A percentile compares a stretch with the other conserved stretches of the same genome.
phyloP scores from a whole-genome alignment of 2,888 invertebrate species.

The Drosophila imparisetae region DNA sequence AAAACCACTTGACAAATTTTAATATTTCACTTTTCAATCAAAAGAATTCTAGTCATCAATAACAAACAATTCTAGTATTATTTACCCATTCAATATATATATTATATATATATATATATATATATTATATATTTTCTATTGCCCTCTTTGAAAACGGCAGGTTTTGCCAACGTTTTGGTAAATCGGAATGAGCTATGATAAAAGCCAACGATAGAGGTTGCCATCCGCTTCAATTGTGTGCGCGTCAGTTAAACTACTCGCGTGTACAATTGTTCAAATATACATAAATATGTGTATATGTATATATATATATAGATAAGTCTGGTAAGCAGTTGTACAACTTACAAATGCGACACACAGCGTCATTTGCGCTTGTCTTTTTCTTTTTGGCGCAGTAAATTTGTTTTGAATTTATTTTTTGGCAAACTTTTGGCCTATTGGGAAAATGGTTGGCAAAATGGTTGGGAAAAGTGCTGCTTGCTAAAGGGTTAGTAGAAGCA shows the following conservation, averaged over 20 bases:
- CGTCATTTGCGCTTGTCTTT: slow-evolving; percentile 38
- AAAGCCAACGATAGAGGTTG: slow-evolving; percentile 11
- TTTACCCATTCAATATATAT: background rate
- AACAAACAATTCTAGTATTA: background rate
- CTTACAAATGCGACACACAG: slow-evolving; percentile 26
- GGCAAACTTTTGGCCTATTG: slow-evolving; percentile 61
- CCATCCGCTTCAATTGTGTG: slow-evolving; percentile 48
- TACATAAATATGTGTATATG: slow-evolving; percentile 2
- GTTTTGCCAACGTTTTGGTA: background rate
- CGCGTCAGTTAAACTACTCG: slow-evolving; percentile 42
- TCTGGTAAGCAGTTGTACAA: slow-evolving; percentile 38
- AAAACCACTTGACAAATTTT: background rate
- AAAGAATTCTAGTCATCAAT: background rate
- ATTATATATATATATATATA: background rate
- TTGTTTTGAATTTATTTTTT: slow-evolving; percentile 58
- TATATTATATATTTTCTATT: background rate
- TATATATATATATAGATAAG: slow-evolving; percentile 19
- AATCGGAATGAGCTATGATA: slow-evolving; percentile 20
- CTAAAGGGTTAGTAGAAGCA: slow-evolving; percentile 31
- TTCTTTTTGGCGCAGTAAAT: slow-evolving; percentile 58
- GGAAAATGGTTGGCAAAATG: slow-evolving; percentile 35
- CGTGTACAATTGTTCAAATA: slow-evolving; percentile 2
- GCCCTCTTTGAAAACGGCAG: background rate
- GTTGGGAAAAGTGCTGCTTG: slow-evolving; percentile 11
- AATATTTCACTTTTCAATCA: background rate